These are phyloP conservation scores for Andrena cerasifolii DNA, from an alignment of 1,140 invertebrate species.

Conservation along the genomic window DNA sequence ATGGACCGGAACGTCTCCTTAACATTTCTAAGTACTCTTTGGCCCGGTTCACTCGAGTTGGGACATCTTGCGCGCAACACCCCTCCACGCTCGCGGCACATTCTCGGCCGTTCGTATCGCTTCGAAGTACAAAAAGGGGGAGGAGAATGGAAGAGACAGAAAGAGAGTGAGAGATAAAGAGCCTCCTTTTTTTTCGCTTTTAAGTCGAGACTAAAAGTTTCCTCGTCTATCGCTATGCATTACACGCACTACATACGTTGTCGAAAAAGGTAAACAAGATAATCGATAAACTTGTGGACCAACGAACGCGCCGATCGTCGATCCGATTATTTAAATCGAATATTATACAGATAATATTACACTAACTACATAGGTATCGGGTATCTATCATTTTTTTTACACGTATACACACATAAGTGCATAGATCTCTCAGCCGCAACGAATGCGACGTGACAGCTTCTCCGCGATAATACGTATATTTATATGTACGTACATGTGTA, in stretches of 20 bases:
- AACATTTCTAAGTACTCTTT: conserved; percentile 41
- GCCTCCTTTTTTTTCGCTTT: conserved; percentile 2
- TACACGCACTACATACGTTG: conserved; percentile 24
- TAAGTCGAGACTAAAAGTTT: not conserved
- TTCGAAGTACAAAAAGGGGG: conserved; percentile 10
- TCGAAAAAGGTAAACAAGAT: conserved; percentile 28
- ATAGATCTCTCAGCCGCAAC: conserved; percentile 38
- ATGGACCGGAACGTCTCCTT: too few species aligned
- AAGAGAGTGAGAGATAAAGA: conserved; percentile 8
- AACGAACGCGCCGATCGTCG: conserved; percentile 1
- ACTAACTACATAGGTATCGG: conserved; percentile 60
- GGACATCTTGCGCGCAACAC: too few species aligned
- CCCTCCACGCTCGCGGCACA: not conserved
- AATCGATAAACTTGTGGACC: conserved; percentile 6
- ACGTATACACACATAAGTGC: conserved; percentile 56
- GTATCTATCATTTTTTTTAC: conserved; percentile 58
- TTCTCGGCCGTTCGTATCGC: not conserved
- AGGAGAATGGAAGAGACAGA: too few species aligned
- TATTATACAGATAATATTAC: conserved; percentile 67
- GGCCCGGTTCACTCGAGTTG: conserved; percentile 42
- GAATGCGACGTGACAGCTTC: conserved; percentile 5
- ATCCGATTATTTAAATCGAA: conserved; percentile 49
- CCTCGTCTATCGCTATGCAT: conserved; percentile 28
- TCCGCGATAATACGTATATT: conserved; percentile 18
- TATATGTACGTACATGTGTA: not conserved